Evolutionary conservation across 2,797 vertebrate genomes (phyloP).

Genomic region (Graptemys geographica): DNA sequence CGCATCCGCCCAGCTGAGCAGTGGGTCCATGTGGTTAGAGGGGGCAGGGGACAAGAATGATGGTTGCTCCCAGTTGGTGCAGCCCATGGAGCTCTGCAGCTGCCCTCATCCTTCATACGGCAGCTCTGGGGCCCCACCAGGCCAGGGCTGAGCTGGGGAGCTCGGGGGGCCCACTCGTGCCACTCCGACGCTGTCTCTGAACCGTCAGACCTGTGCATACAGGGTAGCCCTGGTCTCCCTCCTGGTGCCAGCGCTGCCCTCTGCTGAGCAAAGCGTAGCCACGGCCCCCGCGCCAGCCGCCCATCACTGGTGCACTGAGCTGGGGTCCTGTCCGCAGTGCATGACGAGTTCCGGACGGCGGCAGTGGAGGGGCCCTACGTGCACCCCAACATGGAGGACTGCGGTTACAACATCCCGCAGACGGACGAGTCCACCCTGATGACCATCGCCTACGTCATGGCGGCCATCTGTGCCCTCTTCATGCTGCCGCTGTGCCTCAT

Average conservation of each 20-base stretch:
- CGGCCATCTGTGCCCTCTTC: conserved; percentile 98
- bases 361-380: conserved; percentile 93
- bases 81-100: not conserved
- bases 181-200: not conserved
- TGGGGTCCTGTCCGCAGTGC: conserved; percentile 80
- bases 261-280: not conserved
- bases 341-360: conserved; percentile 93
- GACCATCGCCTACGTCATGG: conserved; percentile 99
- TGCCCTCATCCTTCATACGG: not conserved
- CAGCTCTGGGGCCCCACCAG: not conserved
- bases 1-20: not conserved
- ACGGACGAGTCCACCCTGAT: conserved; percentile 98
- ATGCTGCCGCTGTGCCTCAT: conserved; percentile 99
- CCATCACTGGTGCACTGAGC: not conserved
- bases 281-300: not conserved
- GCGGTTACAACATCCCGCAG: conserved; percentile 98
- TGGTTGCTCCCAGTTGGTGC: not conserved
- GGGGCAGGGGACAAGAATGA: not conserved
- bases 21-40: not conserved
- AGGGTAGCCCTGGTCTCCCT: not conserved
- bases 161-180: not conserved
- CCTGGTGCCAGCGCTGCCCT: not conserved
- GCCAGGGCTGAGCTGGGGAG: not conserved
- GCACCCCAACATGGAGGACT: conserved; percentile 93
- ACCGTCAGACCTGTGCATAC: not conserved